phyloP scores from a whole-genome alignment of 2,797 vertebrate genomes.

The Nannoperca australis region DNA sequence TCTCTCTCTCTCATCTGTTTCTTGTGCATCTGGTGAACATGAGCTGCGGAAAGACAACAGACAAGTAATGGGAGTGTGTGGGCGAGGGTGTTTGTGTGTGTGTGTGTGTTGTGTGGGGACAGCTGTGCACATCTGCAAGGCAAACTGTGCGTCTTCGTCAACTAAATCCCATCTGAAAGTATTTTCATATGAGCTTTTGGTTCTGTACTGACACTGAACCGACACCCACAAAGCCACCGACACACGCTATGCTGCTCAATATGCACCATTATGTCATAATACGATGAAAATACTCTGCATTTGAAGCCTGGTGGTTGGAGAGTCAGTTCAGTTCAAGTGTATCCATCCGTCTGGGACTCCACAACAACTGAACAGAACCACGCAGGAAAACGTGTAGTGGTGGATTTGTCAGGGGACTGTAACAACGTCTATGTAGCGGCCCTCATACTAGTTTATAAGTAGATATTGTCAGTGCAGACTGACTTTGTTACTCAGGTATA shows the following conservation, averaged over 20 bases:
- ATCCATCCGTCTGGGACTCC: background rate
- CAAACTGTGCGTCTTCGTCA: conserved; percentile 54
- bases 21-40: conserved; percentile 71
- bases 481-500: background rate
- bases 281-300: conserved; percentile 17
- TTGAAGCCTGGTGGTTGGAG: background rate
- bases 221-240: conserved; percentile 64
- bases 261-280: conserved; percentile 19
- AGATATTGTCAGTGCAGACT: background rate
- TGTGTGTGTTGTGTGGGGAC: conserved; percentile 28
- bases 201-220: conserved; percentile 41
- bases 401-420: background rate
- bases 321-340: conserved; percentile 6
- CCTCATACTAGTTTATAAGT: background rate
- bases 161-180: conserved; percentile 54
- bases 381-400: background rate
- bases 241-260: conserved; percentile 43
- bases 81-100: conserved; percentile 43
- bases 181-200: conserved; percentile 48
- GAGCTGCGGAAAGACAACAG: conserved; percentile 70
- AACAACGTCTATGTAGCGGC: background rate
- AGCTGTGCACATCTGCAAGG: conserved; percentile 52
- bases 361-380: conserved; percentile 10
- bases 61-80: conserved; percentile 66
- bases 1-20: conserved; percentile 50